Base-by-base conservation (phyloP, 2,888 invertebrate genomes). In the Agriopis marginaria region DNA sequence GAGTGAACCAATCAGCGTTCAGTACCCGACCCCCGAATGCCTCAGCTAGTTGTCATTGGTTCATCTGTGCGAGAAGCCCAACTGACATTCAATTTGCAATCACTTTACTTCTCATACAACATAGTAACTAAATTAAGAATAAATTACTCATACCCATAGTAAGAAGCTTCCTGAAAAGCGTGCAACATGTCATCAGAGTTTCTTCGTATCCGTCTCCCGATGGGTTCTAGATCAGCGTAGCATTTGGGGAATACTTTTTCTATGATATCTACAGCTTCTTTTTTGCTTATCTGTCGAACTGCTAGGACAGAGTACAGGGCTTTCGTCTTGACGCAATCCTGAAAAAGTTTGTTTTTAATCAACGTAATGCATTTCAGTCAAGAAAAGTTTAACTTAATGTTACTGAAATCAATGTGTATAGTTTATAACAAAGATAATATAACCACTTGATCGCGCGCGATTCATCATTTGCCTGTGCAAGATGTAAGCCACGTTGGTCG, bases 161-260 rank as follows among this genome's bases (percentile, higher is more conserved):
- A 96, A 66, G 95, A 94, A 0, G 96, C 97, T 87, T 98, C 98
- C 77, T 95, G 93, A 82, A 96, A 97, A 0, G 97, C 97, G 84
- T 95, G 95, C 5, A 95, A 88, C 95, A 97, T 96, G 81, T 98
- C 98, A 0, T 94, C 89, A 0, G 97, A 97, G 84, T 97, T 97
- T 69, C 97, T 94, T 75, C 97, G 95, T 73, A 97, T 93, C 73
- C 97, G 91, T 76, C 97, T 93, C 0, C 99, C 99, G 60, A 99
- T 95, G 0, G 99, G 99, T 85, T 99, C 99, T 78, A 99, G 93
- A 88, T 99, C 99, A 23, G 96, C 95, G 83, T 99, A 99, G 87
- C 99, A 99, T 86, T 96, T 97, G 0, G 96, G 95, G 89, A 99
- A 99, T 0, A 99, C 99, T 82, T 97, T 95, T 76, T 99, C 97